Conservation (phyloP, 2,888 invertebrate genomes). For the Eupithecia exiguata region DNA sequence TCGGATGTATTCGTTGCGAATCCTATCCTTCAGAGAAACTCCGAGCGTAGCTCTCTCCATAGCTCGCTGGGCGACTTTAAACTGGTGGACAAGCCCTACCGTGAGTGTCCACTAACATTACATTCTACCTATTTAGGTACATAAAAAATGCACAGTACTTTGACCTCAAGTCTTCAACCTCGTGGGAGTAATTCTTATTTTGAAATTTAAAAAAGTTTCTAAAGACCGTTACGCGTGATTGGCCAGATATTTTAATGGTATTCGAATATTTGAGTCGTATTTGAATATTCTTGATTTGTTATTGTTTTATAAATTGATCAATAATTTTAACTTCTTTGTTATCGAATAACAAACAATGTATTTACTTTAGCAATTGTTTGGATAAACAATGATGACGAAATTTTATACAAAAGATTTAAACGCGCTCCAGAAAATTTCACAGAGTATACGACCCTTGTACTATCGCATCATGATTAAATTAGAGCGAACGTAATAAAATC, state of each 20-base stretch:
- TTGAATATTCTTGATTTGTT: slow-evolving; percentile 18
- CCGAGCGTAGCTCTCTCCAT: too few relatives aligned
- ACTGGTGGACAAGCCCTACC: too few relatives aligned
- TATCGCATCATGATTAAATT: too few relatives aligned
- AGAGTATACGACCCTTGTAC: too few relatives aligned
- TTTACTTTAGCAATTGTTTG: background rate
- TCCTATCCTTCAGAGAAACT: too few relatives aligned
- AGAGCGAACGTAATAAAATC: too few relatives aligned
- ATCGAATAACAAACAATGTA: too few relatives aligned
- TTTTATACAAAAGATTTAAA: slow-evolving; percentile 21
- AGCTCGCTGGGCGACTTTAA: too few relatives aligned
- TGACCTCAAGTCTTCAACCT: slow-evolving; percentile 61
- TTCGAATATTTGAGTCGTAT: slow-evolving; percentile 22
- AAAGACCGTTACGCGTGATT: slow-evolving; percentile 56
- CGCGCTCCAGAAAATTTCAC: background rate
- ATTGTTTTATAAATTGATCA: slow-evolving; percentile 1
- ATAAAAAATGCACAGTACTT: slow-evolving; percentile 23
- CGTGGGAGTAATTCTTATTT: slow-evolving; percentile 61
- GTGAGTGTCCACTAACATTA: too few relatives aligned
- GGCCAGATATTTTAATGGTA: slow-evolving; percentile 43
- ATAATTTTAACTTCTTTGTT: background rate
- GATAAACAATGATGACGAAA: background rate
- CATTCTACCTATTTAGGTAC: background rate
- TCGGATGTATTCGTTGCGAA: too few relatives aligned
- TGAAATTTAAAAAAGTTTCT: slow-evolving; percentile 41